Evolutionary conservation across 2,888 invertebrate genomes (phyloP).

Genomic region (Phyllotreta cruciferae): DNA sequence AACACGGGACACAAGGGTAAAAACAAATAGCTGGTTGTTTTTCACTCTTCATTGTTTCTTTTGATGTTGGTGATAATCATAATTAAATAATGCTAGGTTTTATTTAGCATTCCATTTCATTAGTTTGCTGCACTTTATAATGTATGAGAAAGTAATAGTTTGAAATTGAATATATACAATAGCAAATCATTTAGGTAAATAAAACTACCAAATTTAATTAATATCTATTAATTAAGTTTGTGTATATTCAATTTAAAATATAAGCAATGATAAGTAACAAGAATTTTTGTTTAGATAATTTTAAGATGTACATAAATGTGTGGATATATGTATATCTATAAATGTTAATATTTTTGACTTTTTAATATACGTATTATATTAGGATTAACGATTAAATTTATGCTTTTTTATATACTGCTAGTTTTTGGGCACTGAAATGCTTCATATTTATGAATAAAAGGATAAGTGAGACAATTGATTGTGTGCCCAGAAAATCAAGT

Average conservation of each 20-base stretch:
- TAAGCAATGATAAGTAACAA: not conserved
- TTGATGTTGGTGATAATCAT: no score
- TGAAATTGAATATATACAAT: no score
- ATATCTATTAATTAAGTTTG: not conserved
- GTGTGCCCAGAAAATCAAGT: not conserved
- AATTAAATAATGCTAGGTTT: no score
- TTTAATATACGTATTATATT: slow-evolving; percentile 36
- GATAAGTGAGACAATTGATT: slow-evolving; percentile 23
- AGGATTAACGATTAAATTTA: slow-evolving; percentile 16
- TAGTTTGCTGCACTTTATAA: no score
- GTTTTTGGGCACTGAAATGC: slow-evolving; percentile 53
- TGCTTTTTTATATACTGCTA: slow-evolving; percentile 25
- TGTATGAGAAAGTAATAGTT: no score
- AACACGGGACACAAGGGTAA: no score
- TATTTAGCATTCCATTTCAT: no score
- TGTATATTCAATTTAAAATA: not conserved
- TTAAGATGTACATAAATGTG: slow-evolving; percentile 34
- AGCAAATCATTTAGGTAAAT: no score
- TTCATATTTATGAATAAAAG: slow-evolving; percentile 41
- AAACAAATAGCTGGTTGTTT: no score
- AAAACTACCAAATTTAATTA: no score
- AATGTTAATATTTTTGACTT: slow-evolving; percentile 55
- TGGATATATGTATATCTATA: slow-evolving; percentile 53
- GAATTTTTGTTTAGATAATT: slow-evolving; percentile 2
- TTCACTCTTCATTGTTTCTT: no score